phyloP scores from a whole-genome alignment of 2,888 invertebrate species.

The Tiphia femorata region DNA sequence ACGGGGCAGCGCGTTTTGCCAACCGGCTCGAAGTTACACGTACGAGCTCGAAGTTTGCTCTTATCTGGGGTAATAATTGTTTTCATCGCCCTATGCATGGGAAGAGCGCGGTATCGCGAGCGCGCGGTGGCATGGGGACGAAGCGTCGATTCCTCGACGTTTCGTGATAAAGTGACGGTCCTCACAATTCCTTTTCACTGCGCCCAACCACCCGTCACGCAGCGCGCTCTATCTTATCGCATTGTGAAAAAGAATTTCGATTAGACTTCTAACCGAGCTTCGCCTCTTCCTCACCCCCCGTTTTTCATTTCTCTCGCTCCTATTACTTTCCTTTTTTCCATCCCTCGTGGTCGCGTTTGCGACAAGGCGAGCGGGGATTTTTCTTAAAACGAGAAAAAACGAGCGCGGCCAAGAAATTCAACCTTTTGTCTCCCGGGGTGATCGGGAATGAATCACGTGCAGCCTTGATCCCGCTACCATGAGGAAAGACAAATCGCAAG shows the following conservation, averaged over 20 bases:
- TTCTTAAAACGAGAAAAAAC: too few relatives aligned
- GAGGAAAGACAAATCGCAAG: too few relatives aligned
- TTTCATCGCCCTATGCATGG: background rate
- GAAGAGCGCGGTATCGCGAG: background rate
- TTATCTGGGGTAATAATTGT: too few relatives aligned
- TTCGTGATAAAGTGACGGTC: background rate
- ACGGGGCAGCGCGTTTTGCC: too few relatives aligned
- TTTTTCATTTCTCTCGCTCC: slow-evolving; percentile 8
- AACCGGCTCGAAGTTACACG: too few relatives aligned
- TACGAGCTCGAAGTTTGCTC: too few relatives aligned
- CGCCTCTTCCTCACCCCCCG: slow-evolving; percentile 21
- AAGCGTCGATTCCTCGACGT: background rate
- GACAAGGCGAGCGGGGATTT: too few relatives aligned
- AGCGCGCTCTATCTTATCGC: slow-evolving; percentile 41
- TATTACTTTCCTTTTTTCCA: background rate
- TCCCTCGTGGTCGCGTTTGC: too few relatives aligned
- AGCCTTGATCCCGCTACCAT: too few relatives aligned
- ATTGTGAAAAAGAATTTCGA: slow-evolving; percentile 42
- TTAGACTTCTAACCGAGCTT: slow-evolving; percentile 25
- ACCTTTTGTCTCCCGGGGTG: too few relatives aligned
- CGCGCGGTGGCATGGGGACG: background rate
- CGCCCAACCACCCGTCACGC: slow-evolving; percentile 9
- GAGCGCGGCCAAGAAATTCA: too few relatives aligned
- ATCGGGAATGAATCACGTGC: too few relatives aligned
- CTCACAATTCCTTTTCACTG: background rate